Conservation (phyloP, 2,797 vertebrate genomes). For the Choloepus didactylus region DNA sequence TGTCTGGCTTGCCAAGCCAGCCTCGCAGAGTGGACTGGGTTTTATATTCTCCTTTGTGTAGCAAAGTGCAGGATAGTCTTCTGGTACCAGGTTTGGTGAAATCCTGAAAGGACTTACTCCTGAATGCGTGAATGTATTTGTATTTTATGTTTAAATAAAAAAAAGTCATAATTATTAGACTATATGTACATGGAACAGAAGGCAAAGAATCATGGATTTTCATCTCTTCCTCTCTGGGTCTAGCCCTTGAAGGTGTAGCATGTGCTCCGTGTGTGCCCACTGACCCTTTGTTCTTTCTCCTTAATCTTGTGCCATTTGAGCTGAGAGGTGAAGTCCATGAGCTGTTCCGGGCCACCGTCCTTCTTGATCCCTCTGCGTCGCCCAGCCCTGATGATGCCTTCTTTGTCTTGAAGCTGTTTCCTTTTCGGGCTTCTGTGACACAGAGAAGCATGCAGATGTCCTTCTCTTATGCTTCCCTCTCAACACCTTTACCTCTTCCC, state of each 20-base stretch:
- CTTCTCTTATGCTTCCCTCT: not conserved
- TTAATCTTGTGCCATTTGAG: not conserved
- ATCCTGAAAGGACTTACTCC: not conserved
- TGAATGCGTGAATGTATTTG: conserved; percentile 1
- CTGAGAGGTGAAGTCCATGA: not conserved
- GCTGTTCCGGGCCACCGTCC: not conserved
- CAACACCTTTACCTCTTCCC: not conserved
- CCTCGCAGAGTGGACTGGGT: not conserved
- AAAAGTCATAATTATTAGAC: not conserved
- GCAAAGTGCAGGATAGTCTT: not conserved
- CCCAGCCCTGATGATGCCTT: too few relatives aligned
- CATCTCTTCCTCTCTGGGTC: not conserved
- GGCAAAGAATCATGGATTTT: accelerated
- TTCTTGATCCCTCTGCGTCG: not conserved
- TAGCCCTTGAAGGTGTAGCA: not conserved
- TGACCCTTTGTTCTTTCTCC: not conserved
- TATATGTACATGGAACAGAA: not conserved
- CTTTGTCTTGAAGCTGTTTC: not conserved
- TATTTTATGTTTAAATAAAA: not conserved
- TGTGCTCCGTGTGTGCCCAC: too few relatives aligned
- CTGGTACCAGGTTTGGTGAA: not conserved
- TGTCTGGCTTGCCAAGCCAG: not conserved
- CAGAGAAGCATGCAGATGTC: not conserved
- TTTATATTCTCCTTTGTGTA: not conserved
- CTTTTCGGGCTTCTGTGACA: not conserved